phyloP scores from a whole-genome alignment of 1,140 invertebrate species.

The Drusus annulatus region DNA sequence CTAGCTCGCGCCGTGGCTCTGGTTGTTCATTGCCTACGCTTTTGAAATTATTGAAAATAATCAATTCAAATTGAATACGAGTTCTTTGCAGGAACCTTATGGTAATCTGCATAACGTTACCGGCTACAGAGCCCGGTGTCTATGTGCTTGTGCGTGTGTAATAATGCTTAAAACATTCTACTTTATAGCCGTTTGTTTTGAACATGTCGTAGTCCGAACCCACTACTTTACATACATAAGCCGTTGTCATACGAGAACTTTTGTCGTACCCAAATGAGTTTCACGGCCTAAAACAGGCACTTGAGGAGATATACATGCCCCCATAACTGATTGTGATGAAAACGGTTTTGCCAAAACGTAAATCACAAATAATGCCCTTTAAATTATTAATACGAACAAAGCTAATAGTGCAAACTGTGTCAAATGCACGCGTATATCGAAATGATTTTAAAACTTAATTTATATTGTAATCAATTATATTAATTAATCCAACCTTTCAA shows the following conservation, averaged over 20 bases:
- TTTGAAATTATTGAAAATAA: conserved; percentile 55
- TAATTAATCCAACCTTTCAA: no score
- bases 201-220: background rate
- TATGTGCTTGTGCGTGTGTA: background rate
- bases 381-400: no score
- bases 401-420: no score
- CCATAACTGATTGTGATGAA: no score
- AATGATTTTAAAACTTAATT: no score
- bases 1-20: background rate
- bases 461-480: no score
- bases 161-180: conserved; percentile 1
- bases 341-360: no score
- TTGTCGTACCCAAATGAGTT: background rate
- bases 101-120: conserved; percentile 40
- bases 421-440: no score
- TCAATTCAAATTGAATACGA: conserved; percentile 52
- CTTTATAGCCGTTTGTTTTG: conserved; percentile 14
- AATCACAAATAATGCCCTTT: no score
- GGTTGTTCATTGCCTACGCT: conserved; percentile 52
- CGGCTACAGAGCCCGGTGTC: conserved; percentile 3
- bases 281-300: no score
- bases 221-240: background rate
- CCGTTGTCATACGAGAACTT: no score
- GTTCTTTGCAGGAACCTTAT: conserved; percentile 39
- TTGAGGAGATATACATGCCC: no score